Evolutionary conservation across 2,797 vertebrate species (phyloP).

Genomic region (Aeoliscus strigatus): DNA sequence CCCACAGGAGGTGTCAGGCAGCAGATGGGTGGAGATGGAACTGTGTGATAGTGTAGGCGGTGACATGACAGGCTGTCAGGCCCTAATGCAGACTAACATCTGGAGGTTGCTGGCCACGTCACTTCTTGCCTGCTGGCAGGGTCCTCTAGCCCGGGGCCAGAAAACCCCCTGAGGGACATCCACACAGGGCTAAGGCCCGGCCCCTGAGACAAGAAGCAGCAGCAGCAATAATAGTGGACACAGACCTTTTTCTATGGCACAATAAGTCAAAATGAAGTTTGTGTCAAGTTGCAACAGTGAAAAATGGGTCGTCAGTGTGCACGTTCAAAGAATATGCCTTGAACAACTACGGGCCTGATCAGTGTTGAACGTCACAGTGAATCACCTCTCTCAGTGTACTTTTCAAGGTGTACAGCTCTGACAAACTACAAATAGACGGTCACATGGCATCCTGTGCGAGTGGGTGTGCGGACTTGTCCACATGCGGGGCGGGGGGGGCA

Average conservation of each 20-base stretch:
- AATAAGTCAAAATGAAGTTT: no score
- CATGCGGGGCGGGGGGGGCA: constrained; percentile 40
- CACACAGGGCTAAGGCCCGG: constrained; percentile 22
- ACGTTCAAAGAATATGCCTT: no score
- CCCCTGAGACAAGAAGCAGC: constrained; percentile 19
- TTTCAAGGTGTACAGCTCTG: constrained; percentile 29
- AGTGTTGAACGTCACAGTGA: no score
- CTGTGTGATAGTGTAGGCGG: constrained; percentile 65
- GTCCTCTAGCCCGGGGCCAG: constrained; percentile 58
- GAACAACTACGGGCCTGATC: no score
- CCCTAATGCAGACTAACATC: constrained; percentile 78
- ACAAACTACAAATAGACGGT: constrained; percentile 40
- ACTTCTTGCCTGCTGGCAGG: constrained; percentile 46
- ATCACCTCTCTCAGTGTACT: no score
- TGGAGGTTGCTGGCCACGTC: constrained; percentile 68
- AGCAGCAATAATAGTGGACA: no score
- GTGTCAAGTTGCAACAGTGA: no score
- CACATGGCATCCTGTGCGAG: constrained; percentile 17
- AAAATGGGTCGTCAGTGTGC: no score
- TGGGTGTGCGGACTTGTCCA: constrained; percentile 10
- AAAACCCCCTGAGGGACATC: constrained; percentile 41
- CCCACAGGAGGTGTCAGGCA: constrained; percentile 57
- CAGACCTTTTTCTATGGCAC: no score
- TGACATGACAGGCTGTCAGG: constrained; percentile 72
- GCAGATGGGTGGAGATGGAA: constrained; percentile 74